Evolutionary conservation across 2,113 vertebrate genomes (phyloP).

Genomic region (rabbit (Oryctolagus cuniculus)): DNA sequence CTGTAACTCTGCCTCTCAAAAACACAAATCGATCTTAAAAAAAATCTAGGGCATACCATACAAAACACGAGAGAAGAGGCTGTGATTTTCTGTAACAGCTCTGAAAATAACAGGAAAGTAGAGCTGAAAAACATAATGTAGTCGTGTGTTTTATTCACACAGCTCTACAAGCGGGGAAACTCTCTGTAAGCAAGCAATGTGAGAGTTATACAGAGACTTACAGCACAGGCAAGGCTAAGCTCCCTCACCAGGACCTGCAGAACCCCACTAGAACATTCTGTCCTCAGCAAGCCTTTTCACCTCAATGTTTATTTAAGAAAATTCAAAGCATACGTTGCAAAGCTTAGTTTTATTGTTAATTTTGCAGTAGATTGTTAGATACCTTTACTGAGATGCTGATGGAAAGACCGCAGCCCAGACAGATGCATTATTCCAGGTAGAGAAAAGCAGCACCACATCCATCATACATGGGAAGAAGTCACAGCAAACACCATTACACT

Average conservation of each 20-base stretch:
- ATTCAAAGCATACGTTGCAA: background rate
- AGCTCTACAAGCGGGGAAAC: background rate
- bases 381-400: background rate
- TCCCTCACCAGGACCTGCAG: background rate
- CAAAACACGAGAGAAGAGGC: background rate
- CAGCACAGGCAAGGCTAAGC: rapidly evolving
- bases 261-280: background rate
- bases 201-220: background rate
- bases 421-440: background rate
- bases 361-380: background rate
- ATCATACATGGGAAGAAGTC: background rate
- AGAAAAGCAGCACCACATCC: background rate
- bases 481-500: background rate
- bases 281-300: background rate
- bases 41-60: too few species aligned
- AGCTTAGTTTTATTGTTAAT: background rate
- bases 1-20: too few species aligned
- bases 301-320: slow-evolving; percentile 6
- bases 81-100: background rate
- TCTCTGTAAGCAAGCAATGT: background rate
- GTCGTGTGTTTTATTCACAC: background rate
- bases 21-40: too few species aligned
- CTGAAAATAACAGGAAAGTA: background rate
- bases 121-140: background rate
- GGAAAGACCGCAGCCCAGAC: background rate